A percentile compares a stretch with the other conserved stretches of the same genome.
phyloP scores from a whole-genome alignment of 2,888 invertebrate genomes.

The Creontiades dilutus region DNA sequence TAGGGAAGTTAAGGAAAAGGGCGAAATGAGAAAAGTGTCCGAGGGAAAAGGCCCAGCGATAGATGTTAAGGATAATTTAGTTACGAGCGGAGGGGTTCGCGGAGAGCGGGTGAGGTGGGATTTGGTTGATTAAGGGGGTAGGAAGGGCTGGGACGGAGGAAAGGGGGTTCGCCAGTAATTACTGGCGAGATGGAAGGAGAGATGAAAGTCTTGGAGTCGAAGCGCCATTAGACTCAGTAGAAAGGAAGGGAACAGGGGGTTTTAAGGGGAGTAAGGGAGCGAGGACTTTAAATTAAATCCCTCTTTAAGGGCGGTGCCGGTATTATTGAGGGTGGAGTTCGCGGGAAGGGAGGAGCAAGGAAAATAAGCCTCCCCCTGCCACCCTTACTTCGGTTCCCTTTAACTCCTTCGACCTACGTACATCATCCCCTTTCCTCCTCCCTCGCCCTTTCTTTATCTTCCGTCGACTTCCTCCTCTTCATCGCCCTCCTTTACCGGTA shows the following conservation, averaged over 20 bases:
- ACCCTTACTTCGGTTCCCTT: neutral
- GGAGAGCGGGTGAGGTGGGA: constrained; percentile 34
- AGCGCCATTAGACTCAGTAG: constrained; percentile 47
- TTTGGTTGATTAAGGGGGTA: constrained; percentile 61
- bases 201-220: constrained; percentile 66
- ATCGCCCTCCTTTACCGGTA: neutral
- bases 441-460: constrained; percentile 20
- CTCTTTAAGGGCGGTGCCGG: constrained; percentile 66
- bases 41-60: constrained; percentile 36
- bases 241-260: neutral
- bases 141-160: neutral
- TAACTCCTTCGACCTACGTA: constrained; percentile 12
- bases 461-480: constrained; percentile 37
- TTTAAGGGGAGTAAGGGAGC: neutral
- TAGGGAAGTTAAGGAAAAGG: neutral
- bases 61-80: constrained; percentile 59
- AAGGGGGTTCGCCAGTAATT: constrained; percentile 44
- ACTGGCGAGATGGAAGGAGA: constrained; percentile 54
- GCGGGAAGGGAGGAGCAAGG: constrained; percentile 23
- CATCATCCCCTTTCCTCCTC: neutral
- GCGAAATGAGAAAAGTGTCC: neutral
- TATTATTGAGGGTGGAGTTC: constrained; percentile 66
- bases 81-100: neutral
- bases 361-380: constrained; percentile 35
- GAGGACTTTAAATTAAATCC: constrained; percentile 65